Conservation (phyloP, 1,140 invertebrate genomes). For the Bombus pascuorum region DNA sequence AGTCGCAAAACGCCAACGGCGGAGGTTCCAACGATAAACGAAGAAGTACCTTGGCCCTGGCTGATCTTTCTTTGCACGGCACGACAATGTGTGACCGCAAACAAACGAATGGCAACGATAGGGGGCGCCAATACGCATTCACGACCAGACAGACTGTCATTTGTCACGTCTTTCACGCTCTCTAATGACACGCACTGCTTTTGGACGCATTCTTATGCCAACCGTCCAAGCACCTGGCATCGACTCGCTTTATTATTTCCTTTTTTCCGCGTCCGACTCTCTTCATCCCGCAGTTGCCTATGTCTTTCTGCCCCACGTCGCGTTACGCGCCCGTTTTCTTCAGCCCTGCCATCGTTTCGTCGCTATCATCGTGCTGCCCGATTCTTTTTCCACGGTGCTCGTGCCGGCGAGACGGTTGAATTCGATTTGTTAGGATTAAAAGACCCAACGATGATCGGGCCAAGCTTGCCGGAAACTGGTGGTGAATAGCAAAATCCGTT, state of each 20-base stretch:
- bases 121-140: constrained; percentile 81
- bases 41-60: constrained; percentile 18
- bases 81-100: constrained; percentile 81
- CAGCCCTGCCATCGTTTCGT: constrained; percentile 34
- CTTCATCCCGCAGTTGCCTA: constrained; percentile 8
- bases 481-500: not conserved
- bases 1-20: constrained; percentile 48
- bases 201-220: constrained; percentile 78
- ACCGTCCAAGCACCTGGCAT: constrained; percentile 71
- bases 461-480: not conserved
- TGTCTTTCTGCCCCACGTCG: constrained; percentile 55
- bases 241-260: constrained; percentile 73
- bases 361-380: constrained; percentile 56
- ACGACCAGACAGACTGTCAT: constrained; percentile 80
- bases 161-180: constrained; percentile 81
- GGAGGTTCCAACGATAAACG: constrained; percentile 59
- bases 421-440: constrained; percentile 82
- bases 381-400: constrained; percentile 24
- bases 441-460: constrained; percentile 9
- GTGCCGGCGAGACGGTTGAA: constrained; percentile 74
- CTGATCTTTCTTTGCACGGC: constrained; percentile 21
- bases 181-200: constrained; percentile 83
- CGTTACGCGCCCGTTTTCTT: constrained; percentile 47
- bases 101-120: constrained; percentile 82
- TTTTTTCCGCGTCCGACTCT: constrained; percentile 33